A percentile compares a stretch with the other conserved stretches of the same genome.
Evolutionary conservation across 2,888 invertebrate species (phyloP).

Genomic region (Lampropteryx suffumata): DNA sequence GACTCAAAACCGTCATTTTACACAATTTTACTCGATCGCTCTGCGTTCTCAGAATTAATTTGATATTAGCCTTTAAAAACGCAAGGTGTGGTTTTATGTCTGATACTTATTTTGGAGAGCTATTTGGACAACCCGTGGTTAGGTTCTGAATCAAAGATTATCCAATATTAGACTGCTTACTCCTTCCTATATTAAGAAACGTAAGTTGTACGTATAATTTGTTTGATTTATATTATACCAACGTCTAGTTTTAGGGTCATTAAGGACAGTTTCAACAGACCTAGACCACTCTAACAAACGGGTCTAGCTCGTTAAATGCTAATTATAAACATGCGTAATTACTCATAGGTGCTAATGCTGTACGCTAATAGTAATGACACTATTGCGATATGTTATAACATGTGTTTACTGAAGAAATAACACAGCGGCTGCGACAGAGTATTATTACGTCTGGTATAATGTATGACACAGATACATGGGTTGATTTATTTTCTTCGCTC

Average conservation of each 20-base stretch:
- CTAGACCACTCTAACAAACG: constrained; percentile 5
- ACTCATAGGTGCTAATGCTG: constrained; percentile 31
- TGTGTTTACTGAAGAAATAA: background rate
- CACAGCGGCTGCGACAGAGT: constrained; percentile 1
- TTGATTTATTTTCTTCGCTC: too few species aligned
- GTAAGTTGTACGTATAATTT: too few species aligned
- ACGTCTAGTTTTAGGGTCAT: too few species aligned
- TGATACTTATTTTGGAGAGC: constrained; percentile 67
- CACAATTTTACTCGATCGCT: constrained; percentile 82
- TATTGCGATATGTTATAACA: constrained; percentile 10
- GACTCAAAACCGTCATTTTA: constrained; percentile 79
- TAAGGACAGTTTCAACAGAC: constrained; percentile 9
- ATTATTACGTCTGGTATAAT: background rate
- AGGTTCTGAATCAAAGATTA: constrained; percentile 62
- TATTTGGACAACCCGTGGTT: constrained; percentile 73
- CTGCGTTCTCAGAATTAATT: constrained; percentile 80
- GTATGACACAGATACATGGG: background rate
- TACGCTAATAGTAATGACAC: constrained; percentile 31
- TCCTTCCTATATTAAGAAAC: too few species aligned
- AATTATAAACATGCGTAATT: constrained; percentile 29
- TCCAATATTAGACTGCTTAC: too few species aligned
- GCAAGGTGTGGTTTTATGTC: constrained; percentile 79
- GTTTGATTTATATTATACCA: constrained; percentile 36
- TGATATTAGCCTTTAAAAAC: constrained; percentile 82
- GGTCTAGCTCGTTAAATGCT: constrained; percentile 28